Evolutionary conservation across 2,888 invertebrate genomes (phyloP).

Genomic region (Drosophila rubida): DNA sequence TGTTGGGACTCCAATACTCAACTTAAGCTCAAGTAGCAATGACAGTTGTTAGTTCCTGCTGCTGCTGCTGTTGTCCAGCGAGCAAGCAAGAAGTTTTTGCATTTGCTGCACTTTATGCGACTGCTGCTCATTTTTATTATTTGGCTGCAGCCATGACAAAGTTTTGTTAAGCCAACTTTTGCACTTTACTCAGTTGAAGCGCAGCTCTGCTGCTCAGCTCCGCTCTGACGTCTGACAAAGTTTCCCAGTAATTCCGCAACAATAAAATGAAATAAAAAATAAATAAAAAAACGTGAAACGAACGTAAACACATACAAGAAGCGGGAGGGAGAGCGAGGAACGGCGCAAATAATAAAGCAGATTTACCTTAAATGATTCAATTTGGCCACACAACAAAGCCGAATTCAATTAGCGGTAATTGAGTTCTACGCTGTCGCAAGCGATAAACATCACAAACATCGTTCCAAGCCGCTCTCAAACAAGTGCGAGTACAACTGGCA

Average conservation of each 20-base stretch:
- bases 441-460: constrained; percentile 53
- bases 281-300: background rate
- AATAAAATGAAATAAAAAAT: constrained; percentile 44
- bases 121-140: constrained; percentile 63
- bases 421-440: constrained; percentile 56
- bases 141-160: constrained; percentile 55
- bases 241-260: constrained; percentile 56
- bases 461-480: constrained; percentile 5
- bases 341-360: constrained; percentile 58
- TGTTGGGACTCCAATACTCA: constrained; percentile 33
- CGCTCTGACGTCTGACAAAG: constrained; percentile 52
- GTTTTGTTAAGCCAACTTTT: constrained; percentile 62
- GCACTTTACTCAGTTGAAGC: constrained; percentile 54
- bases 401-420: constrained; percentile 69
- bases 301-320: constrained; percentile 1
- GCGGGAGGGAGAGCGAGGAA: background rate
- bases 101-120: constrained; percentile 63
- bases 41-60: constrained; percentile 35
- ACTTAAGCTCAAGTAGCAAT: constrained; percentile 41
- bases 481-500: background rate
- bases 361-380: constrained; percentile 65
- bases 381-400: constrained; percentile 50
- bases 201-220: background rate
- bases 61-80: constrained; percentile 36
- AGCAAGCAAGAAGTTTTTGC: constrained; percentile 60